Conservation (phyloP, 2,113 vertebrate species). For the Callopanchax toddi region DNA sequence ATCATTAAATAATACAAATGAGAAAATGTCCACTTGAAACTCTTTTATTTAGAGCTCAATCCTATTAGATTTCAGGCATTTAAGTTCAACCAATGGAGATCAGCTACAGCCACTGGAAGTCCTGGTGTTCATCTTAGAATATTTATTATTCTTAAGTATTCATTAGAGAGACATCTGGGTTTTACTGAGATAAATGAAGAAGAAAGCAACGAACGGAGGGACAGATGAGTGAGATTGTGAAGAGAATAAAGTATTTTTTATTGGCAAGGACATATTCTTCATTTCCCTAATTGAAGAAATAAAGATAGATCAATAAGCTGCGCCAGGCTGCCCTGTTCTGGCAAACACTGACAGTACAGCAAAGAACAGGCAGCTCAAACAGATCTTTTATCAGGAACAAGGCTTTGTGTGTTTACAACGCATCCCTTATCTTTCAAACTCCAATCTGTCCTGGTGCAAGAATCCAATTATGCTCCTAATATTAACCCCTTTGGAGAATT, state of each 20-base stretch:
- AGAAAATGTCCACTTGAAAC: too few relatives aligned
- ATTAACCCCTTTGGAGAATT: conserved; percentile 74
- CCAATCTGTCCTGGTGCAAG: conserved; percentile 54
- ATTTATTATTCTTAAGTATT: conserved; percentile 50
- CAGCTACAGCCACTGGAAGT: neutral
- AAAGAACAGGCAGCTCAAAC: conserved; percentile 36
- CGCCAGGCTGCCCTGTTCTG: conserved; percentile 23
- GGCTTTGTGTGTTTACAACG: conserved; percentile 67
- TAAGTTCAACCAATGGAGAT: too few relatives aligned
- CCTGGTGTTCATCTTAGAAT: conserved; percentile 17
- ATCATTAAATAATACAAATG: too few relatives aligned
- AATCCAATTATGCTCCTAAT: conserved; percentile 73
- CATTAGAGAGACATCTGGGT: conserved; percentile 31
- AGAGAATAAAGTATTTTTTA: conserved; percentile 48
- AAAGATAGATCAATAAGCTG: conserved; percentile 38
- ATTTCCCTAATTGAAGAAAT: conserved; percentile 52
- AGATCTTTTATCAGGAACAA: conserved; percentile 62
- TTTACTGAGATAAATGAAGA: conserved; percentile 36
- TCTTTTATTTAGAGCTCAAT: too few relatives aligned
- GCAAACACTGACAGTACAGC: conserved; percentile 37
- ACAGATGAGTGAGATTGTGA: conserved; percentile 15
- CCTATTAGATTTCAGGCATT: too few relatives aligned
- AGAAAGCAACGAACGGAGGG: conserved; percentile 21
- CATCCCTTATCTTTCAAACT: conserved; percentile 64
- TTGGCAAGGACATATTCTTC: conserved; percentile 47